Evolutionary conservation across 2,113 vertebrate genomes (phyloP), one percentile per base, ranked within the genome.

Genomic region (Platanista minor): DNA sequence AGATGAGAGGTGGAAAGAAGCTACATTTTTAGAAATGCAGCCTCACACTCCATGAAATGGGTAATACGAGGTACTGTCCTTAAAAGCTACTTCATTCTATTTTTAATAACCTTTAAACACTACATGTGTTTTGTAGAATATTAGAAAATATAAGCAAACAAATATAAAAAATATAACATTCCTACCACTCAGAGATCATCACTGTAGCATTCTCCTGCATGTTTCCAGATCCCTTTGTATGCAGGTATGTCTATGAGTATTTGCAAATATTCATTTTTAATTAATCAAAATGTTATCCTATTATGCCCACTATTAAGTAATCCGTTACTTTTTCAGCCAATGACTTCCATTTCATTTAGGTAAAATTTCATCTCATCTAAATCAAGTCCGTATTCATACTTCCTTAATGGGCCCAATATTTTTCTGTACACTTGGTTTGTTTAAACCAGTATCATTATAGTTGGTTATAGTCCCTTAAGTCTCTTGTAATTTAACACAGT

Each of bases 11-110:
- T 97, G 81, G 64, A 97, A 64, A 90, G 97, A 97, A 98, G 92
- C 83, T 96, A 39, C 82, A 43, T 95, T 80, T 2, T 75, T 97
- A 97, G 97, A 92, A 98, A 97, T 97, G 88, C 90, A 98, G 90
- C 64, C 74, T 97, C 95, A 97, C 91, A 98, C 98, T 90, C 29
- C 31, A 82, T 62, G 23, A 84, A 87, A 91, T 90, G 52, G 31
- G 25, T 57, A n/a, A n/a, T 80, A 64, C 96, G 97, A 98, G 98
- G 72, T 97, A 87, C 96, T 98, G 77, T 97, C 97, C 95, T 98
- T 92, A 97, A 98, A 98, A 98, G 94, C 97, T 87, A 90, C 94
- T 97, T 96, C 62, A 69, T 90, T 95, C 69, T 84, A 69, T 74
- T 92, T 95, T 96, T 29, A 87, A 46, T 95, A 64, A 81, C 4